Evolutionary conservation across 2,888 invertebrate genomes (phyloP).

Genomic region (Theodoxus fluviatilis): DNA sequence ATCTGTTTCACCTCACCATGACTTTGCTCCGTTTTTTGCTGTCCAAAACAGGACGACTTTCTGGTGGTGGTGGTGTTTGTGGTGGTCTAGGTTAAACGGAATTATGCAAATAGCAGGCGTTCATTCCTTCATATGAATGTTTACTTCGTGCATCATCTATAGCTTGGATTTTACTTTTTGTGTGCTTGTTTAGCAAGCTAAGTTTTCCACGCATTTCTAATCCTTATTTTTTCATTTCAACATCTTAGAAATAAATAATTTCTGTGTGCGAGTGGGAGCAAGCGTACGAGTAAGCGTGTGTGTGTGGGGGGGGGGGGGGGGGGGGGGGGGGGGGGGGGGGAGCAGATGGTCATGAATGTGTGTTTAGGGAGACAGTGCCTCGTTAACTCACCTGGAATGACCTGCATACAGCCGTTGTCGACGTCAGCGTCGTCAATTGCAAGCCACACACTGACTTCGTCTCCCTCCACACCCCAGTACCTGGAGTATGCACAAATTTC

Average conservation of each 20-base stretch:
- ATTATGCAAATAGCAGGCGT: too few species aligned
- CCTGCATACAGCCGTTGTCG: conserved; percentile 53
- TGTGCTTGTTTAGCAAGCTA: too few species aligned
- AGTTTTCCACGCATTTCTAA: background rate
- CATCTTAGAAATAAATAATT: background rate
- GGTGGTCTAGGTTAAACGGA: too few species aligned
- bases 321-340: background rate
- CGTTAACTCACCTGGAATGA: conserved; percentile 43
- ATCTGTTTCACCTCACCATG: too few species aligned
- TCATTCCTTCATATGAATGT: too few species aligned
- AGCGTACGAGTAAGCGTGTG: background rate
- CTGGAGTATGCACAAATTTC: conserved; percentile 27
- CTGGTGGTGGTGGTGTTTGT: too few species aligned
- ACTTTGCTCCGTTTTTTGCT: too few species aligned
- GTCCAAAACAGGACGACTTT: too few species aligned
- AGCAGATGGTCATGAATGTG: background rate
- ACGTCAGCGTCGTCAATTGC: conserved; percentile 53
- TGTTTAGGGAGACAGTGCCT: background rate
- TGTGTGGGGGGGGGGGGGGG: background rate
- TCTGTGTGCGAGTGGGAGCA: background rate
- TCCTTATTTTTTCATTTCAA: background rate
- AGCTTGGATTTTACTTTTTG: too few species aligned
- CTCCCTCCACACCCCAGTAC: conserved; percentile 50
- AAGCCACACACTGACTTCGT: conserved; percentile 47
- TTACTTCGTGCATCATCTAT: too few species aligned